phyloP scores from a whole-genome alignment of 2,113 vertebrate genomes.

The Pontoporia blainvillei region DNA sequence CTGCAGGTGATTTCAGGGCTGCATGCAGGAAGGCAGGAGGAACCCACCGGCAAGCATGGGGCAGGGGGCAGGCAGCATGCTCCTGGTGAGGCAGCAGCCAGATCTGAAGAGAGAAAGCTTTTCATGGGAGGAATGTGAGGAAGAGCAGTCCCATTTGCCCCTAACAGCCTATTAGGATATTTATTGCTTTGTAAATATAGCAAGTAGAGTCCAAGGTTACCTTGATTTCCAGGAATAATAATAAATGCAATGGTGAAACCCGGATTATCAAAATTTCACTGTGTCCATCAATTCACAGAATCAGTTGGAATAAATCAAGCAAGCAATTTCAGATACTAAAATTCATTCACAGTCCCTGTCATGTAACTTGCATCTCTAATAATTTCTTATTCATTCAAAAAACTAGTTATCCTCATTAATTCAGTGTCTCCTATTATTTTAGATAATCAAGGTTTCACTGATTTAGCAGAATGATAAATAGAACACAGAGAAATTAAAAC shows the following conservation, averaged over 20 bases:
- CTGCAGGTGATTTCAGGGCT: not conserved
- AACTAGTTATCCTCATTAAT: constrained; percentile 55
- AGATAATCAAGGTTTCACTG: constrained; percentile 71
- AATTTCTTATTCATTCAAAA: constrained; percentile 18
- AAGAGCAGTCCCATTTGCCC: constrained; percentile 24
- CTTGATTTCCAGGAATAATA: constrained; percentile 22
- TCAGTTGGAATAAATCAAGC: constrained; percentile 16
- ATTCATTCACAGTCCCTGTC: constrained; percentile 4
- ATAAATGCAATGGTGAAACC: constrained; percentile 55
- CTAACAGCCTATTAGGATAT: constrained; percentile 35
- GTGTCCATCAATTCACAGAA: not conserved
- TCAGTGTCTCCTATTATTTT: constrained; percentile 34
- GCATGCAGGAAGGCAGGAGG: constrained; percentile 3
- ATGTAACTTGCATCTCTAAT: constrained; percentile 44
- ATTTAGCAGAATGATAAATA: constrained; percentile 56
- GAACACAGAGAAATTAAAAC: constrained; percentile 48
- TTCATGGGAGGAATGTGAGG: constrained; percentile 1
- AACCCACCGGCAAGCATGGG: not conserved
- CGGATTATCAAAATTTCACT: constrained; percentile 60
- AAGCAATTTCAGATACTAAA: not conserved
- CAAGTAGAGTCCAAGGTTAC: constrained; percentile 49
- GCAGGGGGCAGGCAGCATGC: constrained; percentile 53
- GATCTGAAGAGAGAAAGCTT: constrained; percentile 53
- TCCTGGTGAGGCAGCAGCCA: constrained; percentile 38
- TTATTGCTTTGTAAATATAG: constrained; percentile 55